Evolutionary conservation across 2,113 vertebrate species (phyloP).

Genomic region (Agelaius phoeniceus): DNA sequence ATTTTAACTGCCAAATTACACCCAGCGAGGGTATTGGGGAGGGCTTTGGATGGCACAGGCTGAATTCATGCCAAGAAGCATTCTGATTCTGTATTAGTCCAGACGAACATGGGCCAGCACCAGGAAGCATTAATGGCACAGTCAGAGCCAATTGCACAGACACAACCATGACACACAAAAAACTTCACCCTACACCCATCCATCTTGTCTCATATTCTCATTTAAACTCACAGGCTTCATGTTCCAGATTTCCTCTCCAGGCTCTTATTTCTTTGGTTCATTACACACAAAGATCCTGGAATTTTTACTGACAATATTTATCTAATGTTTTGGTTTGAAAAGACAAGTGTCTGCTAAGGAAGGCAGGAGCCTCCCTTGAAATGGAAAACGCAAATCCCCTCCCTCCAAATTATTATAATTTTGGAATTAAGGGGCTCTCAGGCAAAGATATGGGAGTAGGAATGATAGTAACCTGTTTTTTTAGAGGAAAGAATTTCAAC

Average conservation of each 20-base stretch:
- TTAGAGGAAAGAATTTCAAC: not conserved
- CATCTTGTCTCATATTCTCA: fast-evolving
- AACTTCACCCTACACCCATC: not conserved
- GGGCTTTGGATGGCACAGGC: not conserved
- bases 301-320: not conserved
- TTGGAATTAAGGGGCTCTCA: too few relatives aligned
- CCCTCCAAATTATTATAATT: too few relatives aligned
- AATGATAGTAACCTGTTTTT: not conserved
- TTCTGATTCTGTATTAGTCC: not conserved
- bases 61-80: not conserved
- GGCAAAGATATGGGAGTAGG: too few relatives aligned
- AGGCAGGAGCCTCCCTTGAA: too few relatives aligned
- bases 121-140: not conserved
- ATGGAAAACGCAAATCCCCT: too few relatives aligned
- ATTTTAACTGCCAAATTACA: not conserved
- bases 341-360: too few relatives aligned
- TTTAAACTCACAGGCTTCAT: not conserved
- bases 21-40: not conserved
- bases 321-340: not conserved
- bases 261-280: not conserved
- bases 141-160: not conserved
- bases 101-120: fast-evolving
- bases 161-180: not conserved
- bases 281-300: not conserved
- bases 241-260: not conserved